phyloP scores from a whole-genome alignment of 35 echinoderm and acorn worm genomes.

The Eucidaris tribuloides region DNA sequence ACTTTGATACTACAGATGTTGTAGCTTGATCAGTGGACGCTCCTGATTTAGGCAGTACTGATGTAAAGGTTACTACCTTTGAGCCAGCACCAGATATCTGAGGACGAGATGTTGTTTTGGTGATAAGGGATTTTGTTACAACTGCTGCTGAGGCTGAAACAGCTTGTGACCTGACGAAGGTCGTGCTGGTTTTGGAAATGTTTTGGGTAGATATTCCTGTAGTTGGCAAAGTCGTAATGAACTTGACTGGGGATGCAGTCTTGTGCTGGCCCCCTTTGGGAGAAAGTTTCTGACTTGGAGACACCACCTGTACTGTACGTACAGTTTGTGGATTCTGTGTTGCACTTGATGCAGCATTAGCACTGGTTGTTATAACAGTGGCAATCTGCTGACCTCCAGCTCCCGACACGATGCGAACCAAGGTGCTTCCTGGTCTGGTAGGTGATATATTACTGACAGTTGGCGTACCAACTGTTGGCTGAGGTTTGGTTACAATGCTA shows the following conservation, averaged over 20 bases:
- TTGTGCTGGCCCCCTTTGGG: background rate
- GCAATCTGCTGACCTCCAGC: background rate
- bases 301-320: background rate
- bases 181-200: background rate
- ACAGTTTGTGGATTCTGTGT: background rate
- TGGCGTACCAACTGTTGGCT: background rate
- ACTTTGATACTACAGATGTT: constrained; percentile 15
- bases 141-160: background rate
- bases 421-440: constrained; percentile 1
- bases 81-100: background rate
- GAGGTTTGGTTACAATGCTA: background rate
- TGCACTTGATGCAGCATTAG: background rate
- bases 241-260: background rate
- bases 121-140: background rate
- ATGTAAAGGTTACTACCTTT: background rate
- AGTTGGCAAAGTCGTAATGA: background rate
- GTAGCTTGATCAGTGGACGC: constrained; percentile 4
- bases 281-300: background rate
- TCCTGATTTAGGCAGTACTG: background rate
- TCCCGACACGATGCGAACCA: constrained; percentile 11
- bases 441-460: background rate
- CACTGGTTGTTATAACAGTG: background rate
- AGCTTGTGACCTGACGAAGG: background rate
- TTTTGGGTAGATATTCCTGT: background rate
- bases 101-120: background rate